Conservation (phyloP, 2,797 vertebrate species). For the Schizopygopsis pylzovi region DNA sequence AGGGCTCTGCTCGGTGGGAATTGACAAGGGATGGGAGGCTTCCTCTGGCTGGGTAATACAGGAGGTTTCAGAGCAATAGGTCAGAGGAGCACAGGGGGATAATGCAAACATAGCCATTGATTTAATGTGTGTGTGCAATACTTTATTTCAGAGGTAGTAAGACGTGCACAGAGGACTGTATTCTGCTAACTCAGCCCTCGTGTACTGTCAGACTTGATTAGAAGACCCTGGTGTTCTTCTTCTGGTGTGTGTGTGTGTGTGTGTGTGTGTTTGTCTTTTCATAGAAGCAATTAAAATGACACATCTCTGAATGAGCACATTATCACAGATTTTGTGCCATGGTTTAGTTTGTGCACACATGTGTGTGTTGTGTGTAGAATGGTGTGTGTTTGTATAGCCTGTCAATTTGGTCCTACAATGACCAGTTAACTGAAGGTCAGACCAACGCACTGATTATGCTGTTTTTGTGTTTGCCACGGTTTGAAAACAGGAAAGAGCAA, state of each 20-base stretch:
- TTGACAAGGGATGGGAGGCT: conserved; percentile 32
- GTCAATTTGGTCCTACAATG: not conserved
- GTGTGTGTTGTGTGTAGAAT: not conserved
- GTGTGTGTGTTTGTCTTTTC: conserved; percentile 5
- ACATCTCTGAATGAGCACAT: conserved; percentile 5
- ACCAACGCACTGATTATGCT: not conserved
- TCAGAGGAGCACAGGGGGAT: conserved; percentile 27
- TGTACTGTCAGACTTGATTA: conserved; percentile 10
- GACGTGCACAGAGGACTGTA: not conserved
- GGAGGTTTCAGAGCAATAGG: conserved; percentile 34
- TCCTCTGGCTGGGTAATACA: conserved; percentile 8
- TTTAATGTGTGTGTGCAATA: conserved; percentile 45
- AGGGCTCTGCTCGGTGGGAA: not conserved
- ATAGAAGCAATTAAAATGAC: conserved; percentile 37
- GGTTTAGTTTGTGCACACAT: not conserved
- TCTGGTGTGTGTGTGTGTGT: not conserved
- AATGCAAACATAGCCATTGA: conserved; percentile 52
- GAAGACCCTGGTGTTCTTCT: not conserved
- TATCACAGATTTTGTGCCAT: not conserved
- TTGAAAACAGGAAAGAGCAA: not conserved
- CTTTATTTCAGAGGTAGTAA: conserved; percentile 22
- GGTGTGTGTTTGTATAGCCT: not conserved
- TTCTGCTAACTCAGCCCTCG: conserved; percentile 33
- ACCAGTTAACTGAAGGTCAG: conserved; percentile 11
- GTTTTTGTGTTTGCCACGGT: not conserved